Evolutionary conservation across 2,113 vertebrate genomes (phyloP).

Genomic region (Fulmarus glacialis): DNA sequence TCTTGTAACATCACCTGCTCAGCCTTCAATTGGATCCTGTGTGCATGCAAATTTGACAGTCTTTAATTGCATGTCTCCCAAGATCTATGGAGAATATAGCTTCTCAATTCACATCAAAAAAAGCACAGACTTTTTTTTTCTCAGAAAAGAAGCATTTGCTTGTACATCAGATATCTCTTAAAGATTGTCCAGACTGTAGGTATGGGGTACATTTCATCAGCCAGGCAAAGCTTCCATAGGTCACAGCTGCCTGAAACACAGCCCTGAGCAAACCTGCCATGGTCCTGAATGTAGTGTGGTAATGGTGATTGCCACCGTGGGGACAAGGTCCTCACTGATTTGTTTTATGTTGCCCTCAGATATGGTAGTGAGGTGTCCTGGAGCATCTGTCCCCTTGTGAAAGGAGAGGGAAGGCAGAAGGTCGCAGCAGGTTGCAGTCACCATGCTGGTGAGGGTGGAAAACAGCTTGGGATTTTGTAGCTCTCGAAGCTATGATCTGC

Average conservation of each 20-base stretch:
- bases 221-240: background rate
- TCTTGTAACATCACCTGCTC: constrained; percentile 26
- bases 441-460: background rate
- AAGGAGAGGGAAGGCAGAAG: background rate
- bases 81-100: constrained; percentile 30
- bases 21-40: constrained; percentile 17
- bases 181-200: background rate
- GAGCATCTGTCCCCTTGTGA: background rate
- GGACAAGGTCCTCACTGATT: background rate
- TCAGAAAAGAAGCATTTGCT: background rate
- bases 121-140: background rate
- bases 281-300: background rate
- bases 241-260: background rate
- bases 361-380: background rate
- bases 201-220: background rate
- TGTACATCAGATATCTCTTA: background rate
- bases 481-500: background rate
- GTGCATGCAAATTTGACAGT: constrained; percentile 52
- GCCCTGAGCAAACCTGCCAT: background rate
- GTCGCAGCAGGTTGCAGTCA: background rate
- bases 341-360: background rate
- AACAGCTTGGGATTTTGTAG: background rate
- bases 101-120: constrained; percentile 33
- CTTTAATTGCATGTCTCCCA: constrained; percentile 46
- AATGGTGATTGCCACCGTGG: background rate